A percentile compares a stretch with the other conserved stretches of the same genome.
Evolutionary conservation across 2,888 invertebrate species (phyloP).

Genomic region (Campoletis raptor): DNA sequence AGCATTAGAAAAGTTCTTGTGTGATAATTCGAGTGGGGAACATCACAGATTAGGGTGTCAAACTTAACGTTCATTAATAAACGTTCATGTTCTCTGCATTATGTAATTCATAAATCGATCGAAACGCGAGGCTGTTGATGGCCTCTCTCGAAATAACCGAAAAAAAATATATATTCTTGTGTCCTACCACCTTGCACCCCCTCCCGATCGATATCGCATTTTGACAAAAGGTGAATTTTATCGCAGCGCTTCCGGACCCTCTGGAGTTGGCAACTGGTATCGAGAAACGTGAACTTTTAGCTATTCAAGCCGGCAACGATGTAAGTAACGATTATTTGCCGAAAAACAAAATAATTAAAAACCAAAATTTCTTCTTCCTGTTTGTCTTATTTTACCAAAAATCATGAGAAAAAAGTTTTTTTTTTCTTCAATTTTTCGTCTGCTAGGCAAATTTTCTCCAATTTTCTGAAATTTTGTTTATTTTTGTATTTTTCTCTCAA

Average conservation of each 20-base stretch:
- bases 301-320: constrained; percentile 94
- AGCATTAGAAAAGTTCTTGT: constrained; percentile 7
- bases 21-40: constrained; percentile 7
- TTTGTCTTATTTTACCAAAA: not conserved
- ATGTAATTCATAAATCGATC: constrained; percentile 67
- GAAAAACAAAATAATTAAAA: not conserved
- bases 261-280: constrained; percentile 97
- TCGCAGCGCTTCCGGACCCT: constrained; percentile 92
- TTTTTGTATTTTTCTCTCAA: not conserved
- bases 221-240: constrained; percentile 54
- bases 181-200: not conserved
- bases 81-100: constrained; percentile 39
- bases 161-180: not conserved
- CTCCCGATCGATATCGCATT: constrained; percentile 46
- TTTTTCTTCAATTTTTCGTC: not conserved
- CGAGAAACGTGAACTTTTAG: constrained; percentile 95
- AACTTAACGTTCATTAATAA: not conserved
- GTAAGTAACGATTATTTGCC: constrained; percentile 82
- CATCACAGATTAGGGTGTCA: constrained; percentile 8
- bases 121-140: constrained; percentile 22
- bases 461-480: not conserved
- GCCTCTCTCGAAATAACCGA: constrained; percentile 21
- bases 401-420: not conserved
- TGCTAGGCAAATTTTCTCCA: not conserved
- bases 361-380: too few relatives aligned